Evolutionary conservation across 92 coral and sea anemone species (phyloP), one percentile per base, ranked within the genome.

Genomic region (Hydrozoanthus gracilis): DNA sequence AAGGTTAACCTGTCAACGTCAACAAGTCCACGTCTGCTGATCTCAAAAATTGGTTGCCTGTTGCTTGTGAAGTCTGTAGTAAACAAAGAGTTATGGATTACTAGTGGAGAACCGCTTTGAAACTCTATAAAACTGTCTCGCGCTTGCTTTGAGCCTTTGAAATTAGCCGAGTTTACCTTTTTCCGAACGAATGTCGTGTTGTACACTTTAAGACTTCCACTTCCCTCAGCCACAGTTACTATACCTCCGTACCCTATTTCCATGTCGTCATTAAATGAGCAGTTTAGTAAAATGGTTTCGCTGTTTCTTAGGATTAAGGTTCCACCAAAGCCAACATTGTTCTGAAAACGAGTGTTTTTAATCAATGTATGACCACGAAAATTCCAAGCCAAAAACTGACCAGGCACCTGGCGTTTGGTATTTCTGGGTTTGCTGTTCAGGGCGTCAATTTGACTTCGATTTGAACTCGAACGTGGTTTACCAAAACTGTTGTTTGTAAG

Each of bases 301-400:
- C 87, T 79, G 44, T 88, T 88, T 50, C 55, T 61, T 1, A 86
- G 44, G 15, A 64, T 60, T 61, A 91, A 39, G 8, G 86, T 86
- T 5, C 89, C 92, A 12, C 89, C 72, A 62, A 76, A 49, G 9
- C 91, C 93, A 8, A 88, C 51, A 69, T 91, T 91, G 45, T 64
- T 71, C 15, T 83, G 86, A 46, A 91, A 88, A 6, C n/a, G 44
- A 14, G 82, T 49, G 39, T 83, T 82, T 49, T 83, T 60, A 71
- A 91, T 70, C 77, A 51, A 9, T 20, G 73, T 89, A 8, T 62
- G 84, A 8, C 71, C 56, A 11, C 27, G 60, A 27, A 60, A 46
- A 9, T 9, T 48, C 84, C 84, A 62, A 17, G 55, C 17, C 3
- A 64, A 12, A 74, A 49, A 74, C 3, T 20, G 60, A 17, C 18